Evolutionary conservation across 2,113 vertebrate species (phyloP).

Genomic region (Vulpes lagopus): DNA sequence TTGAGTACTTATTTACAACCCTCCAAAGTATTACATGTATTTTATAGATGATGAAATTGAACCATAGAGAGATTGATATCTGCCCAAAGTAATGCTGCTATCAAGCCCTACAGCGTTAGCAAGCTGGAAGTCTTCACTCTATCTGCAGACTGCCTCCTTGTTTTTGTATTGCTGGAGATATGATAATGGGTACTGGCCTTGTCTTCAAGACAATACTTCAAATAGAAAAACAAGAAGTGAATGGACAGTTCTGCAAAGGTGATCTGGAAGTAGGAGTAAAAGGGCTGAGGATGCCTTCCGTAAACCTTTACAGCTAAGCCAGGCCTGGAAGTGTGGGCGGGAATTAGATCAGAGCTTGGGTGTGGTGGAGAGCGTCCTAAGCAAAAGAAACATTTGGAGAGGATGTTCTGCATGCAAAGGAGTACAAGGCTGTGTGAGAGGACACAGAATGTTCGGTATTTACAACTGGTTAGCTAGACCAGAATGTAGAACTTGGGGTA

Average conservation of each 20-base stretch:
- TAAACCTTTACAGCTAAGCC: neutral
- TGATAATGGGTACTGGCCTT: neutral
- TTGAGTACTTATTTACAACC: neutral
- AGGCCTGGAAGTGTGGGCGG: neutral
- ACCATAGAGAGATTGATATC: neutral
- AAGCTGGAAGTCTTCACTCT: neutral
- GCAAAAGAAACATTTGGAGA: neutral
- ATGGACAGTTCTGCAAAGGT: neutral
- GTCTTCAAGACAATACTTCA: neutral
- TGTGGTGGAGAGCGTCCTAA: neutral
- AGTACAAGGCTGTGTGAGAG: neutral
- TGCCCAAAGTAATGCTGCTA: neutral
- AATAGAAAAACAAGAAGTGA: neutral
- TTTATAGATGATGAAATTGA: slow-evolving; percentile 5
- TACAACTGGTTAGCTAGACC: neutral
- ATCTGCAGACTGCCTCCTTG: neutral
- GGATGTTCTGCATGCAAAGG: neutral
- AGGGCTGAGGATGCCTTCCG: neutral
- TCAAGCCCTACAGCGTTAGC: neutral
- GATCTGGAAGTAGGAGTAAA: neutral
- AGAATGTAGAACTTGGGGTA: neutral
- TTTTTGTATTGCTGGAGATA: neutral
- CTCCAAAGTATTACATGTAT: neutral
- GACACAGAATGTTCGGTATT: neutral
- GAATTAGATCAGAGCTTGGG: neutral